phyloP scores from a whole-genome alignment of 2,113 vertebrate genomes.

The Crotophaga sulcirostris region DNA sequence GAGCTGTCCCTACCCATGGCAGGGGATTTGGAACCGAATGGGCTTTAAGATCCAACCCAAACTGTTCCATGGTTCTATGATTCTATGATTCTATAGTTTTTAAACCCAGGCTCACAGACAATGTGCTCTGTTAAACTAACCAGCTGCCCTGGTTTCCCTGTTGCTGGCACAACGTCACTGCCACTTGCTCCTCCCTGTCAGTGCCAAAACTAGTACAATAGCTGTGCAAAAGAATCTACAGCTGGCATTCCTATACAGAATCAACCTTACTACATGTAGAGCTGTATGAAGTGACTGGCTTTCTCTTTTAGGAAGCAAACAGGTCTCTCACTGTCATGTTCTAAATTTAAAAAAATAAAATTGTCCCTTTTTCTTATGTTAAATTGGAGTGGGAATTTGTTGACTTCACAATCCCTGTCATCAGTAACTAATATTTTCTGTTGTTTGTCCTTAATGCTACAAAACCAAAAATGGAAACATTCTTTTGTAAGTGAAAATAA shows the following conservation, averaged over 20 bases:
- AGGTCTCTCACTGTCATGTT: neutral
- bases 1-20: too few species aligned
- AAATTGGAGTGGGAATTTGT: neutral
- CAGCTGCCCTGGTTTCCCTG: neutral
- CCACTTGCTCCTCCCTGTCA: rapidly evolving
- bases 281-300: neutral
- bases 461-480: neutral
- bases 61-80: too few species aligned
- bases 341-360: neutral
- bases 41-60: too few species aligned
- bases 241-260: neutral
- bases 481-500: neutral
- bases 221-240: neutral
- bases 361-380: neutral
- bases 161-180: neutral
- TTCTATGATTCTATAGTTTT: neutral
- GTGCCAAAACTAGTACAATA: neutral
- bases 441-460: neutral
- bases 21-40: too few species aligned
- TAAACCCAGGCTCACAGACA: neutral
- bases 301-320: neutral
- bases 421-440: neutral
- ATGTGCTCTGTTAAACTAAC: neutral
- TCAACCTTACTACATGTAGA: neutral
- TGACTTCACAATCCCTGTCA: neutral